phyloP scores from a whole-genome alignment of 2,888 invertebrate genomes.

The Ectemnius cavifrons region DNA sequence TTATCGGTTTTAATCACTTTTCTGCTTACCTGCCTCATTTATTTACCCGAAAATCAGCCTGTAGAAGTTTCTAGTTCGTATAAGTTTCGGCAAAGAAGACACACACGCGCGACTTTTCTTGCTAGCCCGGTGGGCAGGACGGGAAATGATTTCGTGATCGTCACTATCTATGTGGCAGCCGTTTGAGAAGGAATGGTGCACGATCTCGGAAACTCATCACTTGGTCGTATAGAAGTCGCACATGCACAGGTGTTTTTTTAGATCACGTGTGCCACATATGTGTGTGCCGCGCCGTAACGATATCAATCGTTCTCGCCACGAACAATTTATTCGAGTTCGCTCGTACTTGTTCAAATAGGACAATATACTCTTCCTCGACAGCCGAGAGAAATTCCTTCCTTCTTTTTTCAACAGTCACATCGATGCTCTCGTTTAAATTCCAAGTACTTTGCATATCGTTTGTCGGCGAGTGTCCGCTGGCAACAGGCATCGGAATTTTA shows the following conservation, averaged over 20 bases:
- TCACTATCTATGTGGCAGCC: constrained; percentile 57
- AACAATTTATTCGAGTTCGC: neutral
- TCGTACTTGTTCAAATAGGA: neutral
- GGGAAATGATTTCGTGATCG: constrained; percentile 18
- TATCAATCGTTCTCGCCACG: constrained; percentile 18
- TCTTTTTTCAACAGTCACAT: too few relatives aligned
- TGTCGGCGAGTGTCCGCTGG: too few relatives aligned
- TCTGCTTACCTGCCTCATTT: too few relatives aligned
- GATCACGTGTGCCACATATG: constrained; percentile 73
- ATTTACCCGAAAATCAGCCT: neutral
- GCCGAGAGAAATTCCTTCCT: too few relatives aligned
- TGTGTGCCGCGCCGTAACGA: constrained; percentile 22
- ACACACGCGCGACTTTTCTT: neutral
- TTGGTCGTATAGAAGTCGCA: constrained; percentile 60
- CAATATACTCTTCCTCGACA: neutral
- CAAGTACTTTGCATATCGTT: too few relatives aligned
- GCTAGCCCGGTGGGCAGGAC: neutral
- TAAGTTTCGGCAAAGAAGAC: neutral
- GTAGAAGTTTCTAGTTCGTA: neutral
- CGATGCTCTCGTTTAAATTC: too few relatives aligned
- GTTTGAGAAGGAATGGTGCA: constrained; percentile 61
- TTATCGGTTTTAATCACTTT: too few relatives aligned
- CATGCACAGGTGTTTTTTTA: constrained; percentile 75
- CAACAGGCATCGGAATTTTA: neutral
- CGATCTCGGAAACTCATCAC: constrained; percentile 57